Conservation (phyloP, 1,140 invertebrate species). For the Euura saliciscinereae region DNA sequence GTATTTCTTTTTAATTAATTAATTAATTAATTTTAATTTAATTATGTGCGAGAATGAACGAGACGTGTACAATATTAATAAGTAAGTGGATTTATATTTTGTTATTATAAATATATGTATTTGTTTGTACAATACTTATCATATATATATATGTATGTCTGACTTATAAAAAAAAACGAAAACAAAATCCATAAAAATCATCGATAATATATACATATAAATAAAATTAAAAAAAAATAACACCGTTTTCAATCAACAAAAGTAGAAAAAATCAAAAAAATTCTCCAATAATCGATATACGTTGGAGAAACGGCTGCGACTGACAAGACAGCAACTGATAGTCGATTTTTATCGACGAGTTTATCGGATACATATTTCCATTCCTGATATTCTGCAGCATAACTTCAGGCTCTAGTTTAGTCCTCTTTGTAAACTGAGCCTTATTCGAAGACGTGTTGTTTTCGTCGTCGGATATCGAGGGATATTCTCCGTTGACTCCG, state of each 20-base stretch:
- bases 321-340: slow-evolving; percentile 70
- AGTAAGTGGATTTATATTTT: slow-evolving; percentile 44
- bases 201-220: background rate
- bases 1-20: slow-evolving; percentile 24
- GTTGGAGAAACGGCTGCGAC: slow-evolving; percentile 72
- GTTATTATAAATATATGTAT: slow-evolving; percentile 55
- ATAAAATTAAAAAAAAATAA: too few relatives aligned
- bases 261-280: slow-evolving; percentile 51
- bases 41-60: slow-evolving; percentile 37
- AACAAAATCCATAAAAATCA: background rate
- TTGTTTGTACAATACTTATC: slow-evolving; percentile 45
- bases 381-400: slow-evolving; percentile 66
- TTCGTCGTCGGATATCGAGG: slow-evolving; percentile 19
- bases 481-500: slow-evolving; percentile 27
- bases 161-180: background rate
- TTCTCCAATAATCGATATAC: slow-evolving; percentile 76
- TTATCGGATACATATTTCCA: slow-evolving; percentile 63
- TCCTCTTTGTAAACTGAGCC: slow-evolving; percentile 30
- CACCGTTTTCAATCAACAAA: too few relatives aligned
- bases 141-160: background rate
- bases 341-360: slow-evolving; percentile 55
- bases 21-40: slow-evolving; percentile 6
- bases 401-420: slow-evolving; percentile 65
- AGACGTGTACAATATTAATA: slow-evolving; percentile 37
- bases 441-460: slow-evolving; percentile 30